These are phyloP conservation scores for Rhagologus leucostigma DNA, from an alignment of 2,113 vertebrate genomes.

Conservation along the genomic window DNA sequence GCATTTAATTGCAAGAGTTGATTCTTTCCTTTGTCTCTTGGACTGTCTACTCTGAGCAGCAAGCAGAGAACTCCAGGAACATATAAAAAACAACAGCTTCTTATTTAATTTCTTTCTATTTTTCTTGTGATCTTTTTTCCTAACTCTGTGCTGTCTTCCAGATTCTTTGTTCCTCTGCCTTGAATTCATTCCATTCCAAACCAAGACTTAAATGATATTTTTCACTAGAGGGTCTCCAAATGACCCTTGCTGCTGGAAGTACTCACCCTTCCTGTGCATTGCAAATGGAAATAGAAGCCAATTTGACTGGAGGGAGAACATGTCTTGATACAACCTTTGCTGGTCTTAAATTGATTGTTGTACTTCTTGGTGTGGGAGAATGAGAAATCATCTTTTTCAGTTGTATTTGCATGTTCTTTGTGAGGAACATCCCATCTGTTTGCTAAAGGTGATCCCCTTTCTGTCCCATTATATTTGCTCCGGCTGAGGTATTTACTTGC, in stretches of 20 bases:
- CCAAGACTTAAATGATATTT: not conserved
- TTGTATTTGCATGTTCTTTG: not conserved
- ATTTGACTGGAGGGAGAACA: not conserved
- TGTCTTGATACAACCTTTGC: not conserved
- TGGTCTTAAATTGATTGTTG: not conserved
- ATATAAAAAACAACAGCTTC: fast-evolving
- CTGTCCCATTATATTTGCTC: not conserved
- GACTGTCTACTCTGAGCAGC: fast-evolving
- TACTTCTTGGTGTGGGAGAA: not conserved
- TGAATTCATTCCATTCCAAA: not conserved
- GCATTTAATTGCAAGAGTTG: not conserved
- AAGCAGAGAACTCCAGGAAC: not conserved
- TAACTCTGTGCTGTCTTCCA: not conserved
- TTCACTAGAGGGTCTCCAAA: not conserved
- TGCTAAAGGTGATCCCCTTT: not conserved
- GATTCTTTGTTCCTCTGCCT: not conserved
- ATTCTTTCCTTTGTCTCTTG: not conserved
- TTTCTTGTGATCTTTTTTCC: not conserved
- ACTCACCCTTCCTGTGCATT: not conserved
- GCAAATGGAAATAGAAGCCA: not conserved
- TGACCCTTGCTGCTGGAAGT: not conserved
- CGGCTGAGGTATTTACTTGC: not conserved
- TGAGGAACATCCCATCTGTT: not conserved
- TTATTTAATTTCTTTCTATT: not conserved
- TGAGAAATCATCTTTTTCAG: not conserved